A percentile compares a stretch with the other conserved stretches of the same genome.
Evolutionary conservation across 2,113 vertebrate species (phyloP).

Genomic region (Lates calcarifer): DNA sequence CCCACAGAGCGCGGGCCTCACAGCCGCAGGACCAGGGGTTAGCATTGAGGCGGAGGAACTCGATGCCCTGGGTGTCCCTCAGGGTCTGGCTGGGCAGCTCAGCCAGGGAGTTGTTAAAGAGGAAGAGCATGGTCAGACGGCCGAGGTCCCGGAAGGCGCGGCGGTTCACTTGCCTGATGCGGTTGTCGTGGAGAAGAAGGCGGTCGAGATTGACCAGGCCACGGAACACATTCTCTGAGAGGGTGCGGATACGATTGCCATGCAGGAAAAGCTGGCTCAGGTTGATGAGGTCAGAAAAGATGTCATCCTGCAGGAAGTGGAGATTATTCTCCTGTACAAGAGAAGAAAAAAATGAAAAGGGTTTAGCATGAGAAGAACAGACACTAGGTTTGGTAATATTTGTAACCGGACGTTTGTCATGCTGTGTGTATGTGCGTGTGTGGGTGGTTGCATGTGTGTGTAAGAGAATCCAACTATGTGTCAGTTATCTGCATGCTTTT

Average conservation of each 20-base stretch:
- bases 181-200: slow-evolving; percentile 96
- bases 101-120: slow-evolving; percentile 96
- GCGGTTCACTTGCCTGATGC: slow-evolving; percentile 90
- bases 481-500: background rate
- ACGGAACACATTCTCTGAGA: slow-evolving; percentile 93
- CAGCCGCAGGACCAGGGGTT: slow-evolving; percentile 99
- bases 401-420: slow-evolving; percentile 19
- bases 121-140: slow-evolving; percentile 96
- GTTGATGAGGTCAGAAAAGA: slow-evolving; percentile 96
- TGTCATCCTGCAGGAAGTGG: slow-evolving; percentile 95
- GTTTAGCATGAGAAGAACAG: slow-evolving; percentile 11
- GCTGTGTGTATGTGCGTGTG: slow-evolving; percentile 21
- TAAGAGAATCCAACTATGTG: background rate
- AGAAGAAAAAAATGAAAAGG: background rate
- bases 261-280: slow-evolving; percentile 97
- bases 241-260: slow-evolving; percentile 93
- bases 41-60: slow-evolving; percentile 96
- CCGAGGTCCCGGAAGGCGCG: slow-evolving; percentile 91
- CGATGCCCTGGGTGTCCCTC: slow-evolving; percentile 90
- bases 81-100: slow-evolving; percentile 92
- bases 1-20: slow-evolving; percentile 92
- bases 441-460: slow-evolving; percentile 38
- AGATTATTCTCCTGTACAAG: slow-evolving; percentile 91
- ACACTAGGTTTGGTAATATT: slow-evolving; percentile 3
- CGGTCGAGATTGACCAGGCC: slow-evolving; percentile 94